phyloP scores from a whole-genome alignment of 2,113 vertebrate genomes.

The Mormyrus iriodes region DNA sequence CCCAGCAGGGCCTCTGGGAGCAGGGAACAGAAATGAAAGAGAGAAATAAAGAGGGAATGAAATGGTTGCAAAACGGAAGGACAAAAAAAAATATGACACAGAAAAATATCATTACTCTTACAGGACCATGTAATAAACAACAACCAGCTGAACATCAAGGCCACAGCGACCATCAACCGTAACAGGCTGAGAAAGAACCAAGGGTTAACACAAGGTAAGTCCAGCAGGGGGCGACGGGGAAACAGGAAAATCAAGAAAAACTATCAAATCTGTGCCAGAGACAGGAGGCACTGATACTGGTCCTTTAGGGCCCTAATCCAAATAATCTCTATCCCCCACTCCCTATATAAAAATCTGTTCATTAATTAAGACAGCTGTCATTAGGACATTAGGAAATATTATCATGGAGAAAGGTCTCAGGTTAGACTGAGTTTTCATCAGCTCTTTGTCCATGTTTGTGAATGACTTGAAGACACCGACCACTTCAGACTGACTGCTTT shows the following conservation, averaged over 20 bases:
- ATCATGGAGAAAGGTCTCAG: background rate
- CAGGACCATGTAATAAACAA: background rate
- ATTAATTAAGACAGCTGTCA: background rate
- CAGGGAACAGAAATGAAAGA: constrained; percentile 28
- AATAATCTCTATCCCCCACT: background rate
- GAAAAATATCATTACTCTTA: background rate
- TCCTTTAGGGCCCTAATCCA: background rate
- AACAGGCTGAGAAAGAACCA: background rate
- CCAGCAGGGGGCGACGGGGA: background rate
- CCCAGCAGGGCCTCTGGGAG: constrained; percentile 61
- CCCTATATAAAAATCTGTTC: background rate
- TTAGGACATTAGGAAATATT: background rate
- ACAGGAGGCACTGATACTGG: background rate
- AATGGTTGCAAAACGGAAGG: background rate
- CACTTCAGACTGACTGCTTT: background rate
- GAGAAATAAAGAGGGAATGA: constrained; percentile 7
- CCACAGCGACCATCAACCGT: background rate
- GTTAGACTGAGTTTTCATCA: background rate
- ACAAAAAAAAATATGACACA: background rate
- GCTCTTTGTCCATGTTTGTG: background rate
- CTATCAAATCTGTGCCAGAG: background rate
- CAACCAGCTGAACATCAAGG: too few relatives aligned
- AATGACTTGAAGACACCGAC: background rate
- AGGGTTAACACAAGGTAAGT: background rate
- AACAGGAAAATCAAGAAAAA: background rate